These are phyloP conservation scores for Drosophila ananassae DNA, from an alignment of 1,140 invertebrate species.

Conservation along the genomic window DNA sequence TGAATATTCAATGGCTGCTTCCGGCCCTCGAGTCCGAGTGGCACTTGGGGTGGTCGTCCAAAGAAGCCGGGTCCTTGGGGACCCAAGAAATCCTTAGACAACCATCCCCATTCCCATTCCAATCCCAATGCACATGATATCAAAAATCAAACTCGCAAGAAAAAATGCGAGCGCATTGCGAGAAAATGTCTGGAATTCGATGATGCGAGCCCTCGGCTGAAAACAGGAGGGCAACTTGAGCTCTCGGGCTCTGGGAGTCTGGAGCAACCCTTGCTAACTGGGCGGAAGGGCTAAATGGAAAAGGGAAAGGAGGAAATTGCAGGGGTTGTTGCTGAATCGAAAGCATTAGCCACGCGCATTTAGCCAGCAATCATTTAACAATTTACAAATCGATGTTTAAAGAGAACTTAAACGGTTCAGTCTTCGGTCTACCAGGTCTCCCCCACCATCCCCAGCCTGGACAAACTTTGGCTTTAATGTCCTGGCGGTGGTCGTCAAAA, in stretches of 20 bases:
- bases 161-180: slow-evolving; percentile 71
- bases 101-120: neutral
- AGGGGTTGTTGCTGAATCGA: slow-evolving; percentile 24
- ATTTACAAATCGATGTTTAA: slow-evolving; percentile 83
- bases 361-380: slow-evolving; percentile 79
- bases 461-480: slow-evolving; percentile 66
- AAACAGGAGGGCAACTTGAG: neutral
- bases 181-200: slow-evolving; percentile 69
- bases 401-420: slow-evolving; percentile 50
- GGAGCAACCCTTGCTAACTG: slow-evolving; percentile 67
- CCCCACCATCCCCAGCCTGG: slow-evolving; percentile 14
- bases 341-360: slow-evolving; percentile 77
- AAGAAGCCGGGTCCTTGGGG: slow-evolving; percentile 21
- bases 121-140: slow-evolving; percentile 29
- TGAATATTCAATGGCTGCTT: slow-evolving; percentile 79
- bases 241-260: neutral
- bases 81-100: slow-evolving; percentile 22
- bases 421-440: neutral
- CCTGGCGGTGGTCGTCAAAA: slow-evolving; percentile 59
- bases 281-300: slow-evolving; percentile 27
- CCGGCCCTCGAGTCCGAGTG: slow-evolving; percentile 61
- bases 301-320: slow-evolving; percentile 6
- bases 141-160: slow-evolving; percentile 50
- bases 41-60: slow-evolving; percentile 55
- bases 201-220: slow-evolving; percentile 47